A percentile compares a stretch with the other conserved stretches of the same genome.
These are phyloP conservation scores for Drosophila dunni DNA, from an alignment of 1,140 invertebrate species.

Conservation along the genomic window DNA sequence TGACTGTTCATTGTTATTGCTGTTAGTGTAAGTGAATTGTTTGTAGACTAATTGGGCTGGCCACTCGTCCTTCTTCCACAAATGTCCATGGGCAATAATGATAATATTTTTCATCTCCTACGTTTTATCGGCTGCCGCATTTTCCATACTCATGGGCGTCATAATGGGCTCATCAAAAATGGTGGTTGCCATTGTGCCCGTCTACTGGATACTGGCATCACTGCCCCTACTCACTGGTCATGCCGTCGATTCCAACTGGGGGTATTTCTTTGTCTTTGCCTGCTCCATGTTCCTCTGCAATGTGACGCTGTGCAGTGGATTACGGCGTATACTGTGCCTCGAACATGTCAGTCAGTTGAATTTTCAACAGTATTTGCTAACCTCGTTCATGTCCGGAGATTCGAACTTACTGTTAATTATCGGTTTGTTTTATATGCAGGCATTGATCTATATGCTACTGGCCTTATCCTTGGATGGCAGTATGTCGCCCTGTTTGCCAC, in stretches of 20 bases:
- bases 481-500: neutral
- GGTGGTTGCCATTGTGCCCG: slow-evolving; percentile 38
- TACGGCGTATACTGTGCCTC: slow-evolving; percentile 32
- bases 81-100: slow-evolving; percentile 42
- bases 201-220: slow-evolving; percentile 43
- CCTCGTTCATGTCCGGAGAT: slow-evolving; percentile 17
- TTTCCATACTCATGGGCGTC: slow-evolving; percentile 36
- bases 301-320: slow-evolving; percentile 48
- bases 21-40: neutral
- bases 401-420: slow-evolving; percentile 9
- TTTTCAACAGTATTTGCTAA: slow-evolving; percentile 13
- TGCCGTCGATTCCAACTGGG: neutral
- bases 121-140: slow-evolving; percentile 26
- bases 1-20: neutral
- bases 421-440: slow-evolving; percentile 31
- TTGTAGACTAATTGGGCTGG: slow-evolving; percentile 36
- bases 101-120: slow-evolving; percentile 38
- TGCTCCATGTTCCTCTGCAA: slow-evolving; percentile 43
- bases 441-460: slow-evolving; percentile 21
- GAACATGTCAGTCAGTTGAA: slow-evolving; percentile 5
- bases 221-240: slow-evolving; percentile 39
- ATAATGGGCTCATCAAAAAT: slow-evolving; percentile 29
- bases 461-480: slow-evolving; percentile 14
- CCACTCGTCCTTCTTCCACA: neutral
- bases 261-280: neutral